phyloP scores from a whole-genome alignment of 1,140 invertebrate species.

The Musca vetustissima region DNA sequence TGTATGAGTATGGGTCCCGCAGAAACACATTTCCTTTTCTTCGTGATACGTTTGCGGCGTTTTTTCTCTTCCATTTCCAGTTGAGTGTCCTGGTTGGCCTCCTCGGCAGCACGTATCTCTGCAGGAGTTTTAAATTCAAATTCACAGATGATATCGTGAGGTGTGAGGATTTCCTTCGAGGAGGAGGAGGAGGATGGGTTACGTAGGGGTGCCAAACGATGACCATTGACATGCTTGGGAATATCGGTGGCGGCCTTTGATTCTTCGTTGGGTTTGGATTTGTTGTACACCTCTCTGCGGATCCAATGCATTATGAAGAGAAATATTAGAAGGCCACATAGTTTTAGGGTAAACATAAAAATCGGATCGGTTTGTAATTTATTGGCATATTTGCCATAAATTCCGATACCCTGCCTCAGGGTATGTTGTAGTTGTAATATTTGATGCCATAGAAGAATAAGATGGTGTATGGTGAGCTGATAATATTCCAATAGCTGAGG shows the following conservation, averaged over 20 bases:
- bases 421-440: neutral
- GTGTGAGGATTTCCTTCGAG: neutral
- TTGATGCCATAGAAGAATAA: neutral
- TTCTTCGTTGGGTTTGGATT: neutral
- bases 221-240: constrained; percentile 1
- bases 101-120: constrained; percentile 42
- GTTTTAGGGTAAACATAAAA: constrained; percentile 26
- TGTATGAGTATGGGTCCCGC: constrained; percentile 50
- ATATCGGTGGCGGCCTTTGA: neutral
- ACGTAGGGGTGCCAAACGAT: neutral
- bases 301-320: constrained; percentile 30
- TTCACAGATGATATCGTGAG: constrained; percentile 39
- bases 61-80: constrained; percentile 51
- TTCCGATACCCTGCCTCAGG: neutral
- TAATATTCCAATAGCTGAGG: constrained; percentile 1
- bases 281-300: neutral
- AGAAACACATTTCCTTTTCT: constrained; percentile 50
- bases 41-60: constrained; percentile 48
- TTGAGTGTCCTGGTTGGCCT: constrained; percentile 42
- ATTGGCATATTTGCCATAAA: neutral
- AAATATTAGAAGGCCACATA: constrained; percentile 25
- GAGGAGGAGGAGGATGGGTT: neutral
- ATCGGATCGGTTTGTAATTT: constrained; percentile 25
- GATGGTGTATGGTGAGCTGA: neutral
- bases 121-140: constrained; percentile 47